These are phyloP conservation scores for Ceuthmochares aereus DNA, from an alignment of 2,113 vertebrate genomes.

Conservation along the genomic window DNA sequence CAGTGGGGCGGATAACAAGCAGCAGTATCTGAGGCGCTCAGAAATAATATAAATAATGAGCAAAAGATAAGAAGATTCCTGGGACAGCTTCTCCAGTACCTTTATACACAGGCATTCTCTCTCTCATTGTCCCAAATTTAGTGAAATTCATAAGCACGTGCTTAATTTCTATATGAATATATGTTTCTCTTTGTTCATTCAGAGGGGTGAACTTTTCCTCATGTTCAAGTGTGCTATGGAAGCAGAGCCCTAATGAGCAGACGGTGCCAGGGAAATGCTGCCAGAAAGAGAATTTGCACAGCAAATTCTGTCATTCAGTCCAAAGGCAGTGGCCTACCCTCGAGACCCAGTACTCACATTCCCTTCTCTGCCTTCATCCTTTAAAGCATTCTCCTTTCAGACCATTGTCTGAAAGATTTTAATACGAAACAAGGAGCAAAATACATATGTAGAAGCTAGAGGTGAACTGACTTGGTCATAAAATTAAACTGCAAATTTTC, in stretches of 20 bases:
- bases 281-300: constrained; percentile 34
- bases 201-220: not conserved
- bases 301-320: not conserved
- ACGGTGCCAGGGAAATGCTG: constrained; percentile 41
- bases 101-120: not conserved
- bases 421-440: not conserved
- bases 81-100: not conserved
- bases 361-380: not conserved
- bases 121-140: not conserved
- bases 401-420: not conserved
- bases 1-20: not conserved
- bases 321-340: not conserved
- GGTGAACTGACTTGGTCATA: not conserved
- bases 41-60: constrained; percentile 13
- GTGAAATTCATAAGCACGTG: not conserved
- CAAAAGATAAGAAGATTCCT: not conserved
- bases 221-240: constrained; percentile 8
- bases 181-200: constrained; percentile 15
- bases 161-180: not conserved
- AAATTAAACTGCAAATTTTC: constrained; percentile 15
- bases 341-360: not conserved
- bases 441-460: not conserved
- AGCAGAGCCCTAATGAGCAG: constrained; percentile 60
- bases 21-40: not conserved
- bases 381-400: not conserved